Conservation (phyloP, 2,113 vertebrate genomes). For the Pangasianodon gigas region DNA sequence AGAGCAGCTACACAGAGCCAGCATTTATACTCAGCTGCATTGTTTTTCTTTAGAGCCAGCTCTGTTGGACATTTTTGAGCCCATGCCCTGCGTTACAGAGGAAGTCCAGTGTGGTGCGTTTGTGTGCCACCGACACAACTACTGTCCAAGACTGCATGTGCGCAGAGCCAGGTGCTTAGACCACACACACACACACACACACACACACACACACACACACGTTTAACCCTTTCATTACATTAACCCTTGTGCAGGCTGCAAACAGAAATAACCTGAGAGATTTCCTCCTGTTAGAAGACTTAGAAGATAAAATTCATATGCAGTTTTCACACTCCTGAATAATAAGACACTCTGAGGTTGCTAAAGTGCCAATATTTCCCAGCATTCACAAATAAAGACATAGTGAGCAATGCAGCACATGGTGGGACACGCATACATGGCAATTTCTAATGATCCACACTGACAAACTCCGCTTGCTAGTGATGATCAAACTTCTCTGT, state of each 20-base stretch:
- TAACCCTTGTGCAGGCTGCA: too few species aligned
- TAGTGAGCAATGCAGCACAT: neutral
- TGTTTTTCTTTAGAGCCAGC: constrained; percentile 65
- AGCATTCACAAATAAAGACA: neutral
- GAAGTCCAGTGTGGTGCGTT: constrained; percentile 63
- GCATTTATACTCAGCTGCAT: neutral
- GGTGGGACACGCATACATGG: neutral
- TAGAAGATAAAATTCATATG: too few species aligned
- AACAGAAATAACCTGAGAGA: neutral
- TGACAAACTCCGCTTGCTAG: neutral
- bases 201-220: neutral
- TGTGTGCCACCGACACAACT: constrained; percentile 72
- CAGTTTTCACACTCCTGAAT: too few species aligned
- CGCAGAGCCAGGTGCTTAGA: constrained; percentile 81
- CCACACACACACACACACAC: neutral
- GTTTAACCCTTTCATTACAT: neutral
- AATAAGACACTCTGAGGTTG: too few species aligned
- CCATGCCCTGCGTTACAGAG: constrained; percentile 55
- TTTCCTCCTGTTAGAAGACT: too few species aligned
- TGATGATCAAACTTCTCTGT: neutral
- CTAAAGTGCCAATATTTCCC: neutral
- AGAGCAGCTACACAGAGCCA: neutral
- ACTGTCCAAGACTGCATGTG: constrained; percentile 73
- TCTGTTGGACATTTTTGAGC: constrained; percentile 75
- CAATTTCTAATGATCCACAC: neutral